Conservation (phyloP, 2,888 invertebrate genomes). For the Meiosimyza decipiens region DNA sequence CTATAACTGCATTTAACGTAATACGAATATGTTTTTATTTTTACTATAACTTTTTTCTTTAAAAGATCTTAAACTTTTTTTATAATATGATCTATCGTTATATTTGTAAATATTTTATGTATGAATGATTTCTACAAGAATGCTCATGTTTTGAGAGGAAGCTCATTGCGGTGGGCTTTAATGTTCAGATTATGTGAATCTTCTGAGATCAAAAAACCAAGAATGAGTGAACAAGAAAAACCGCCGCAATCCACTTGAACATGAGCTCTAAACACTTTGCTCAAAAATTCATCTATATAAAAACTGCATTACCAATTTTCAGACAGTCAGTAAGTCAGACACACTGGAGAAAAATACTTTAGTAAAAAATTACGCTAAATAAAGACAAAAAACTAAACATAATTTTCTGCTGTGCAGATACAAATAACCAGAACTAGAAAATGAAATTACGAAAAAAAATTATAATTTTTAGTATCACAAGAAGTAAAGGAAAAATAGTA, state of each 20-base stretch:
- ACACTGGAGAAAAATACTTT: conserved; percentile 42
- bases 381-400: conserved; percentile 10
- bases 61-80: conserved; percentile 12
- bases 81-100: no score
- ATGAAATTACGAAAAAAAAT: not conserved
- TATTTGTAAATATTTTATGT: conserved; percentile 8
- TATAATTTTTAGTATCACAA: not conserved
- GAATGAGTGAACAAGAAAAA: no score
- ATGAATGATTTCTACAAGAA: not conserved
- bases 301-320: not conserved
- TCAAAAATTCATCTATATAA: conserved; percentile 16
- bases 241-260: no score
- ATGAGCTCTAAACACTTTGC: conserved; percentile 13
- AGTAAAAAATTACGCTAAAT: conserved; percentile 38
- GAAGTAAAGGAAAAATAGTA: no score
- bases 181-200: no score
- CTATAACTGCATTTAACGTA: conserved; percentile 61
- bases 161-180: no score
- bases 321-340: no score
- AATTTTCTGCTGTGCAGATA: conserved; percentile 63
- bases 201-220: no score
- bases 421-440: conserved; percentile 52
- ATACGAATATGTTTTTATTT: conserved; percentile 6
- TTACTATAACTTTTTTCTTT: not conserved
- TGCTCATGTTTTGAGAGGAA: no score